Conservation (phyloP, 2,888 invertebrate species). For the Steinernema hermaphroditum region DNA sequence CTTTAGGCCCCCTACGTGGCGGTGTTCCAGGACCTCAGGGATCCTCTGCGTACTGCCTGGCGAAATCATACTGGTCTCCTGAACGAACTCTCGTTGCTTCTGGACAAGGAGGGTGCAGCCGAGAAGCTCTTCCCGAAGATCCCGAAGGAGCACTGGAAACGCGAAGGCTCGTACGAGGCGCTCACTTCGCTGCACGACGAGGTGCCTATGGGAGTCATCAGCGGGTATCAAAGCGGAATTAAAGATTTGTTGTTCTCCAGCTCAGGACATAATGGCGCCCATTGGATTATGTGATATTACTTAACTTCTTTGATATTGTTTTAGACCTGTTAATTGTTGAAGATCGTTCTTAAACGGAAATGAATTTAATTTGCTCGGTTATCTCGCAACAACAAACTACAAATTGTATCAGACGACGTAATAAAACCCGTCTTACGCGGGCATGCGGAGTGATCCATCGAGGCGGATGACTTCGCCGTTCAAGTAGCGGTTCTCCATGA, state of each 20-base stretch:
- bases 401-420: neutral
- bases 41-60: neutral
- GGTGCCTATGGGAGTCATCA: neutral
- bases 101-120: neutral
- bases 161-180: neutral
- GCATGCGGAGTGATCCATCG: slow-evolving; percentile 70
- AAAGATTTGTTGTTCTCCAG: neutral
- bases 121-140: neutral
- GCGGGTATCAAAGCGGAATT: neutral
- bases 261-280: neutral
- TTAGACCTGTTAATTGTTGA: no score
- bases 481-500: slow-evolving; percentile 83
- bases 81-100: neutral
- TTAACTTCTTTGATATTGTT: no score
- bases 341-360: no score
- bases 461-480: slow-evolving; percentile 89
- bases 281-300: neutral
- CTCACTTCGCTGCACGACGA: neutral
- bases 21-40: neutral
- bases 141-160: neutral
- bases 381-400: no score
- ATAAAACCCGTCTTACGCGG: slow-evolving; percentile 36
- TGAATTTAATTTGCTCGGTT: neutral
- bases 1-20: neutral
- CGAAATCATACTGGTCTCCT: neutral